Evolutionary conservation across 35 echinoderm and acorn worm species (phyloP).

Genomic region (Stichopus chloronotus): DNA sequence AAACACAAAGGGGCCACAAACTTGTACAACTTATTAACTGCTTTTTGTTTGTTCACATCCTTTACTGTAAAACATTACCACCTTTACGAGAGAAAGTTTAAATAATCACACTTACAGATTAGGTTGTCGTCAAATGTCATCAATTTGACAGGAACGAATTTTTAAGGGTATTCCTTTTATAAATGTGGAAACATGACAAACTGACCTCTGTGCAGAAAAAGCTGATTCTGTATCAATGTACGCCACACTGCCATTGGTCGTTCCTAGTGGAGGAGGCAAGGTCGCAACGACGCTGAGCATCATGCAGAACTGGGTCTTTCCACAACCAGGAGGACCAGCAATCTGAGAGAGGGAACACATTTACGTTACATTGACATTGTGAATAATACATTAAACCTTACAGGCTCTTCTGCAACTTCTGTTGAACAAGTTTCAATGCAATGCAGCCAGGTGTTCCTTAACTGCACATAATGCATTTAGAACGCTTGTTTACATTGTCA

Average conservation of each 20-base stretch:
- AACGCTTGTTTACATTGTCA: no score
- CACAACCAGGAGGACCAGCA: constrained; percentile 95
- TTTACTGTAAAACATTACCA: no score
- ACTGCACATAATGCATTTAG: no score
- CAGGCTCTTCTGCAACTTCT: neutral
- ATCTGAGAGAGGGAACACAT: constrained; percentile 62
- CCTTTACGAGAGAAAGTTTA: no score
- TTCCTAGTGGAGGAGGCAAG: constrained; percentile 64
- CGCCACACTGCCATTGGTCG: constrained; percentile 73
- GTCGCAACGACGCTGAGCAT: constrained; percentile 91
- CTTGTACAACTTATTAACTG: no score
- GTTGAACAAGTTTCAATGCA: neutral
- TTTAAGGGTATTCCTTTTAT: no score
- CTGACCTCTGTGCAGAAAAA: constrained; percentile 93
- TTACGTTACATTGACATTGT: neutral
- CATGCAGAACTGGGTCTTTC: constrained; percentile 91
- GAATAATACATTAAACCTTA: neutral
- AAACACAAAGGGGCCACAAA: no score
- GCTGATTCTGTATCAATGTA: constrained; percentile 97
- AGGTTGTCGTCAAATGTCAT: no score
- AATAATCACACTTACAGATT: no score
- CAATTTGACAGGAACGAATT: no score
- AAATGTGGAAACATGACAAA: neutral
- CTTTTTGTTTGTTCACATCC: no score
- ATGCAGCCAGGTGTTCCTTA: neutral